phyloP scores from a whole-genome alignment of 2,797 vertebrate species.

The Sus cebifrons region DNA sequence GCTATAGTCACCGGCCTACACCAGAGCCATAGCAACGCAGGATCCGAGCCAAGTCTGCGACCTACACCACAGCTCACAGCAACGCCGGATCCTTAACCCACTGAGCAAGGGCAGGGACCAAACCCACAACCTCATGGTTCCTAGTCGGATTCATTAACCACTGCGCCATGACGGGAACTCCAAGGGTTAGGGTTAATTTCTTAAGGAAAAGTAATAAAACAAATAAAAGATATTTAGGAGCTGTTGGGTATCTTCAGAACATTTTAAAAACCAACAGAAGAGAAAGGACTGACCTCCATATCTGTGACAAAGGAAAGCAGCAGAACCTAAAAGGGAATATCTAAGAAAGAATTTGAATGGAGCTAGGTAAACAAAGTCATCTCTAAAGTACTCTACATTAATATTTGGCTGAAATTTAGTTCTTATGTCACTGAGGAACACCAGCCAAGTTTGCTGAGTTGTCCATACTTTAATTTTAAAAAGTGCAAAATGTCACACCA shows the following conservation, averaged over 20 bases:
- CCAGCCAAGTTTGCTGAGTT: slow-evolving; percentile 40
- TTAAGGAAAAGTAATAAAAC: slow-evolving; percentile 7
- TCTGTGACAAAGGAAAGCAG: slow-evolving; percentile 13
- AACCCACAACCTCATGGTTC: too few species aligned
- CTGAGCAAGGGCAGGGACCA: too few species aligned
- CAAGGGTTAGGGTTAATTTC: neutral
- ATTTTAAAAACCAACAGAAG: slow-evolving; percentile 41
- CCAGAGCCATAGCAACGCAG: too few species aligned
- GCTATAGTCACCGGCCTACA: too few species aligned
- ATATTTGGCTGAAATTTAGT: slow-evolving; percentile 3
- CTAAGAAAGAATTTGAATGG: slow-evolving; percentile 13
- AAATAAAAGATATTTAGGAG: slow-evolving; percentile 36
- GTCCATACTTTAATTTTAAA: slow-evolving; percentile 45
- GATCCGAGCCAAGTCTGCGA: too few species aligned
- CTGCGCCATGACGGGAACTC: too few species aligned
- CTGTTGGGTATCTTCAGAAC: neutral
- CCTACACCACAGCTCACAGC: too few species aligned
- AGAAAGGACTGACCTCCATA: neutral
- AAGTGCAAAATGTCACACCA: too few species aligned
- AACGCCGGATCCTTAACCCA: too few species aligned
- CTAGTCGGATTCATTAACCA: too few species aligned
- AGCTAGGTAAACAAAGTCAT: slow-evolving; percentile 54
- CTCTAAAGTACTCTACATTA: slow-evolving; percentile 24
- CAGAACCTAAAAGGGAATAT: neutral
- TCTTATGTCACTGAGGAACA: slow-evolving; percentile 9